A percentile compares a stretch with the other conserved stretches of the same genome.
Conservation (phyloP, 2,888 invertebrate species). For the Pseudanteris insignis region DNA sequence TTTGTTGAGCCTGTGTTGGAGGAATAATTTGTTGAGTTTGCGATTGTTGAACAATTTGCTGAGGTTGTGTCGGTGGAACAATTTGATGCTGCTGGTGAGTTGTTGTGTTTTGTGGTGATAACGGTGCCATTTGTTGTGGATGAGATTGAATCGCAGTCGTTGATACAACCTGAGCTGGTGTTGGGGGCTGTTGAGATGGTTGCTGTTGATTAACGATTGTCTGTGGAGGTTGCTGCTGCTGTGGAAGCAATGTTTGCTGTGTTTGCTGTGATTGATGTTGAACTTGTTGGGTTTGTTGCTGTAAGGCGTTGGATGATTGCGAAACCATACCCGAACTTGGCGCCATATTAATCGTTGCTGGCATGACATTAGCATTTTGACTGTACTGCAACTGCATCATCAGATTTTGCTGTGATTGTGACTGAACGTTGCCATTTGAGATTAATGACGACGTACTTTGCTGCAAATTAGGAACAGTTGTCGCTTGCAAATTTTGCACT, state of each 20-base stretch:
- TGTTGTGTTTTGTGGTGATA: not conserved
- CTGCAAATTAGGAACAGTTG: conserved; percentile 47
- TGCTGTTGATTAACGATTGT: not conserved
- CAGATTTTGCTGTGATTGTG: conserved; percentile 55
- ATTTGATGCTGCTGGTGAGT: no score
- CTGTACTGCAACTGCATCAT: conserved; percentile 57
- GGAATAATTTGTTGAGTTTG: no score
- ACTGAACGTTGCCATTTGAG: conserved; percentile 50
- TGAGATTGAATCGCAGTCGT: not conserved
- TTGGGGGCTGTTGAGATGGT: conserved; percentile 25
- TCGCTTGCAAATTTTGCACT: conserved; percentile 51
- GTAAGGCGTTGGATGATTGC: conserved; percentile 33
- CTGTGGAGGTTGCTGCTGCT: conserved; percentile 10
- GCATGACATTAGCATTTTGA: conserved; percentile 50
- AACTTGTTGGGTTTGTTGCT: conserved; percentile 46
- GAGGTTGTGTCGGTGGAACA: conserved; percentile 41
- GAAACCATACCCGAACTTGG: conserved; percentile 28
- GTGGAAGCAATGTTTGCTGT: conserved; percentile 49
- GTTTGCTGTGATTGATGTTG: conserved; percentile 49
- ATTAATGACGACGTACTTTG: conserved; percentile 46
- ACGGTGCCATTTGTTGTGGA: conserved; percentile 29
- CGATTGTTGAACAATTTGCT: no score
- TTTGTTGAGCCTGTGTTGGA: no score
- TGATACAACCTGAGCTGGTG: conserved; percentile 7
- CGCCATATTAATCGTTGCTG: conserved; percentile 35